Percentiles rank a stretch among this genome's conserved stretches.
phyloP scores from a whole-genome alignment of 2,797 vertebrate species.

The Iguana delicatissima region DNA sequence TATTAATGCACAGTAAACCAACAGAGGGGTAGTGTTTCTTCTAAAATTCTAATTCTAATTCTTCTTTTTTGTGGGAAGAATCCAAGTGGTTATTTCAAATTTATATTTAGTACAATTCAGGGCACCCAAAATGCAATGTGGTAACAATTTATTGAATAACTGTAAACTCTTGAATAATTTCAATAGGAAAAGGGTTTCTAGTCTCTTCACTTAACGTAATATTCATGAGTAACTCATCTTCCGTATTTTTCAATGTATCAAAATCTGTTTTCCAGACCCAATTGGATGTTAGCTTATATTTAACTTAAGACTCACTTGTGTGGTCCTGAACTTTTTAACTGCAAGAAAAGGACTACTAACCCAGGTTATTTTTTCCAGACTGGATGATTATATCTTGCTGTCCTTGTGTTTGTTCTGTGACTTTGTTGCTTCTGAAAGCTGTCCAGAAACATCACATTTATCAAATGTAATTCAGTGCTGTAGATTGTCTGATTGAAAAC shows the following conservation, averaged over 20 bases:
- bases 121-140: neutral
- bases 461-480: neutral
- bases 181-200: neutral
- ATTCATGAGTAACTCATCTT: neutral
- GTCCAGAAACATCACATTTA: neutral
- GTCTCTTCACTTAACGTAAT: neutral
- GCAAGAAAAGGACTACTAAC: conserved; percentile 9
- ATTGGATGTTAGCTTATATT: neutral
- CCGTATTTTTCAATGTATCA: neutral
- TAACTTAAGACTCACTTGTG: conserved; percentile 22
- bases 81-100: neutral
- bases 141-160: neutral
- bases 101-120: neutral
- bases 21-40: neutral
- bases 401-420: neutral
- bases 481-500: neutral
- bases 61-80: neutral
- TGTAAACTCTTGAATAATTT: neutral
- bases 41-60: too few relatives aligned
- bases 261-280: neutral
- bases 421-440: neutral
- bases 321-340: conserved; percentile 38
- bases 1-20: neutral
- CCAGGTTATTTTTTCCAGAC: neutral
- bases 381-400: neutral